phyloP scores from a whole-genome alignment of 2,888 invertebrate genomes.

The Sepiola atlantica region DNA sequence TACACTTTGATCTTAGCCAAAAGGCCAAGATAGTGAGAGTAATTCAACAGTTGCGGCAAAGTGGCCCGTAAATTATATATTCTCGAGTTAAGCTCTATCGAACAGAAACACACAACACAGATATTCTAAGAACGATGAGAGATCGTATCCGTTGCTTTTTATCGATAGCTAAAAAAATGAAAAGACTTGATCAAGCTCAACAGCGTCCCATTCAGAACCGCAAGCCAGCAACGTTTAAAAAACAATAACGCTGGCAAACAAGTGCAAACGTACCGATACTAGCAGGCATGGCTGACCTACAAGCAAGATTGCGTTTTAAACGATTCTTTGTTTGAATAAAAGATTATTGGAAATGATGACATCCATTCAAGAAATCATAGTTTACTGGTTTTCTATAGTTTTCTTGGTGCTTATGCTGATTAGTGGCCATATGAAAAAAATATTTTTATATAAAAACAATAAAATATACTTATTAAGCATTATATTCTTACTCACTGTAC shows the following conservation, averaged over 20 bases:
- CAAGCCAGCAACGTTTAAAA: not conserved
- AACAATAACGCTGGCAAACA: not conserved
- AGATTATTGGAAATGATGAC: slow-evolving; percentile 5
- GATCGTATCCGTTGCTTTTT: not conserved
- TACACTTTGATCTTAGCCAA: too few relatives aligned
- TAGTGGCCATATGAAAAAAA: too few relatives aligned
- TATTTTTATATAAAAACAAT: too few relatives aligned
- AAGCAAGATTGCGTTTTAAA: not conserved
- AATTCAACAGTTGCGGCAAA: not conserved
- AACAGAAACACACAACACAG: not conserved
- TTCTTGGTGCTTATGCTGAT: too few relatives aligned
- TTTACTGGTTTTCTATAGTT: too few relatives aligned
- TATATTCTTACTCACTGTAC: too few relatives aligned
- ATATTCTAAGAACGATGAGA: not conserved
- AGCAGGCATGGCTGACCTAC: not conserved
- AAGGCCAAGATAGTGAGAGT: too few relatives aligned
- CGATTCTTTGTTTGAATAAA: not conserved
- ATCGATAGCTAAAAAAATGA: not conserved
- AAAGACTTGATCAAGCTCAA: slow-evolving; percentile 32
- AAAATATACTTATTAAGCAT: too few relatives aligned
- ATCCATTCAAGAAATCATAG: not conserved
- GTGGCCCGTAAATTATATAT: not conserved
- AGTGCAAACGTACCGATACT: not conserved
- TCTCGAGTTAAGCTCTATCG: not conserved
- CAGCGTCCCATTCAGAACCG: slow-evolving; percentile 32